These are phyloP conservation scores for Procambarus virginalis DNA, from an alignment of 1,140 invertebrate genomes.

Conservation along the genomic window DNA sequence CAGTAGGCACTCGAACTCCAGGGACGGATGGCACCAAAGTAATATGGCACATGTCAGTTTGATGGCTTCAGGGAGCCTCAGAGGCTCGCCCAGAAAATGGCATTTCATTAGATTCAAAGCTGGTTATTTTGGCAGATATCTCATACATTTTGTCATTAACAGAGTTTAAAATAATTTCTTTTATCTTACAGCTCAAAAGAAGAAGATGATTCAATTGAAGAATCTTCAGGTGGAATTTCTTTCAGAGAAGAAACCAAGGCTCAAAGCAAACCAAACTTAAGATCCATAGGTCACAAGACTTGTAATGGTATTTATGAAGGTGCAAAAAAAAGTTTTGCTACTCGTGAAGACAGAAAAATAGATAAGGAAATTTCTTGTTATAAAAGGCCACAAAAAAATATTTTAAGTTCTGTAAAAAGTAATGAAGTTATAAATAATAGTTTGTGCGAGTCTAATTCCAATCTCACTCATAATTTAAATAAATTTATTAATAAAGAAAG, in stretches of 20 bases:
- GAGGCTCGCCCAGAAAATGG: too few relatives aligned
- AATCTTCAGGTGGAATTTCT: constrained; percentile 10
- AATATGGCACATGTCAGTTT: too few relatives aligned
- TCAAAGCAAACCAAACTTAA: neutral
- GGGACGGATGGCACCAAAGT: too few relatives aligned
- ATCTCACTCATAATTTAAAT: neutral
- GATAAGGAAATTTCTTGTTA: neutral
- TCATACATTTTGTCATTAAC: neutral
- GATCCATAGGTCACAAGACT: neutral
- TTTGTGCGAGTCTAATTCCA: neutral
- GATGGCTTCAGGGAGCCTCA: too few relatives aligned
- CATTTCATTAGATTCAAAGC: too few relatives aligned
- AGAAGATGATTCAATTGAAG: constrained; percentile 6
- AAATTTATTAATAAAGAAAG: neutral
- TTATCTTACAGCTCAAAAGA: constrained; percentile 3
- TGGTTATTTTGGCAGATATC: neutral
- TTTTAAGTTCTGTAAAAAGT: neutral
- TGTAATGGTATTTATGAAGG: neutral
- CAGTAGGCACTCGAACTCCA: too few relatives aligned
- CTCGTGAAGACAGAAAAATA: too few relatives aligned
- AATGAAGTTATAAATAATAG: neutral
- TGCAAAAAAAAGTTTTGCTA: neutral
- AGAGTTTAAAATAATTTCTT: neutral
- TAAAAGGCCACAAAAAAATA: neutral
- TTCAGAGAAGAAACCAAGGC: neutral